These are phyloP conservation scores for Drosophila multiciliata DNA, from an alignment of 2,888 invertebrate species.

Conservation along the genomic window DNA sequence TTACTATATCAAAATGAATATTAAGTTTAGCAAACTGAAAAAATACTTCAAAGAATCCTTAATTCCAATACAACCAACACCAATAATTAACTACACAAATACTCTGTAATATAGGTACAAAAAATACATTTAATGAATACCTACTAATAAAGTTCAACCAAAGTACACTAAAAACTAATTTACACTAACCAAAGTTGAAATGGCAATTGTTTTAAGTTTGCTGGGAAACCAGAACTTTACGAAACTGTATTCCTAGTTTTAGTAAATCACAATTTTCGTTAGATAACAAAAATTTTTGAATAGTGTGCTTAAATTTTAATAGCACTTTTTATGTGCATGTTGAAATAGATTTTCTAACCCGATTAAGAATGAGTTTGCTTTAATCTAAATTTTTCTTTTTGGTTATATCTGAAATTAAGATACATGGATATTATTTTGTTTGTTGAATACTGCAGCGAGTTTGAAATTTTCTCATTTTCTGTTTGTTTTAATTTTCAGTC, in stretches of 20 bases:
- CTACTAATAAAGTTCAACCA: slow-evolving; percentile 51
- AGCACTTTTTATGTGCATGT: background rate
- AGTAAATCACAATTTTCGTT: background rate
- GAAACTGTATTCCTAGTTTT: background rate
- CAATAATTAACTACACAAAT: slow-evolving; percentile 36
- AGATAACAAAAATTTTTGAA: background rate
- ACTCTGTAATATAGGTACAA: slow-evolving; percentile 44
- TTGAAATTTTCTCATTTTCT: background rate
- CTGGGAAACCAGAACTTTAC: background rate
- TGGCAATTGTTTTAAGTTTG: background rate
- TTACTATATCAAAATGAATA: slow-evolving; percentile 57
- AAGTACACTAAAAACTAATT: slow-evolving; percentile 23
- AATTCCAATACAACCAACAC: slow-evolving; percentile 10
- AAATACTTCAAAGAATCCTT: slow-evolving; percentile 12
- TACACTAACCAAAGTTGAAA: slow-evolving; percentile 16
- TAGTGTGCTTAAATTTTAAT: background rate
- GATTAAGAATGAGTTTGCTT: background rate
- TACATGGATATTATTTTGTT: background rate
- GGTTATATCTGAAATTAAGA: background rate
- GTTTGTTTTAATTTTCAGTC: background rate
- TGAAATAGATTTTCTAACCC: background rate
- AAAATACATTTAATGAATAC: slow-evolving; percentile 43
- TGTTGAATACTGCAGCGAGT: background rate
- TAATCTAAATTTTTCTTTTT: background rate
- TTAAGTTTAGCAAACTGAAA: slow-evolving; percentile 47